These are phyloP conservation scores for Barypeithes pellucidus DNA, from an alignment of 2,888 invertebrate genomes.

Conservation along the genomic window DNA sequence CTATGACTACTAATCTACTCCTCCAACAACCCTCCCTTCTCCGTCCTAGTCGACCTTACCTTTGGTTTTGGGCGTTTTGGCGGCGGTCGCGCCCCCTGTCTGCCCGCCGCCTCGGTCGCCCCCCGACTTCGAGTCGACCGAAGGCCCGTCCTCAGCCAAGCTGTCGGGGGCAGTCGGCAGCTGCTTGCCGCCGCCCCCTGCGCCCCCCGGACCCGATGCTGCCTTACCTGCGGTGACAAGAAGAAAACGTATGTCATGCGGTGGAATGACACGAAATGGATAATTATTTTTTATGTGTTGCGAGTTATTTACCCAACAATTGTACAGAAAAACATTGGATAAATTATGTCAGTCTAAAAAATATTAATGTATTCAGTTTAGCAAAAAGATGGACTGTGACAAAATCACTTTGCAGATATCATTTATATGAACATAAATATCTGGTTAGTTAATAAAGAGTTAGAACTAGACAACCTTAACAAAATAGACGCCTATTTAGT, in stretches of 20 bases:
- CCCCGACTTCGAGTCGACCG: constrained; percentile 55
- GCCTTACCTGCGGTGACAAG: constrained; percentile 25
- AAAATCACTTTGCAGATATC: no score
- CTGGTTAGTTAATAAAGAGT: no score
- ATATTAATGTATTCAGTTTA: no score
- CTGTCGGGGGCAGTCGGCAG: constrained; percentile 69
- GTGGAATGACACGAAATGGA: constrained; percentile 11
- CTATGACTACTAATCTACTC: neutral
- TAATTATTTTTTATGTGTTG: neutral
- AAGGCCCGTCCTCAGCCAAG: constrained; percentile 76
- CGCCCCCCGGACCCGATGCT: constrained; percentile 39
- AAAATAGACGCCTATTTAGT: no score
- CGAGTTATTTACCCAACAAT: no score
- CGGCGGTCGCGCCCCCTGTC: constrained; percentile 57
- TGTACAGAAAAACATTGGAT: no score
- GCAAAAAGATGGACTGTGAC: no score
- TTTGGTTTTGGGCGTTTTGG: constrained; percentile 71
- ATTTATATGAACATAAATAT: no score
- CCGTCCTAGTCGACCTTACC: constrained; percentile 61
- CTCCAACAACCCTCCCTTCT: constrained; percentile 8
- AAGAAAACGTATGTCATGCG: constrained; percentile 20
- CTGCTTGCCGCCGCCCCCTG: constrained; percentile 51
- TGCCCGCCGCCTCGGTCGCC: constrained; percentile 54
- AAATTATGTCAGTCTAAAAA: no score
- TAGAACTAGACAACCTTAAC: no score